These are phyloP conservation scores for Deladenus siricidicola DNA, from an alignment of 2,888 invertebrate genomes.

Conservation along the genomic window DNA sequence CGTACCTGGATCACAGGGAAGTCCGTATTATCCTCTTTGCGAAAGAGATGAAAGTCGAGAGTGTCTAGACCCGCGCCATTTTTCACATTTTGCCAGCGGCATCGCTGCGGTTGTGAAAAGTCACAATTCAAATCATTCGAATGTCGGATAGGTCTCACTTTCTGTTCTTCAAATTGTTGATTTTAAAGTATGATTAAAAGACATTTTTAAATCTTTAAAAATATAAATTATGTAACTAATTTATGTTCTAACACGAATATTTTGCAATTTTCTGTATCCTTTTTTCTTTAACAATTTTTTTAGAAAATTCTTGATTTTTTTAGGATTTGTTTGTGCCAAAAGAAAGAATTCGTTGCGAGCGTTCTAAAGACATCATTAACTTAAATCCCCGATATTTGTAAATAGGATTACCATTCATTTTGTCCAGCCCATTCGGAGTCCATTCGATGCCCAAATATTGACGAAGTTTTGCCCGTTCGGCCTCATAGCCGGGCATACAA, in stretches of 20 bases:
- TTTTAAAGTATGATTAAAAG: slow-evolving; percentile 8
- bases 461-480: slow-evolving; percentile 44
- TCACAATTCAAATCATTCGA: slow-evolving; percentile 47
- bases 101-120: slow-evolving; percentile 39
- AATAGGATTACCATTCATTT: slow-evolving; percentile 36
- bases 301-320: too few relatives aligned
- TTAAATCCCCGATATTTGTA: too few relatives aligned
- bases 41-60: slow-evolving; percentile 47
- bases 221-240: too few relatives aligned
- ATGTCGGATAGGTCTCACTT: slow-evolving; percentile 35
- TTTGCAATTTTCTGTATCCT: too few relatives aligned
- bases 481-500: slow-evolving; percentile 51
- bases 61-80: slow-evolving; percentile 23
- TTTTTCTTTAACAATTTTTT: too few relatives aligned
- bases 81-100: slow-evolving; percentile 47
- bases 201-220: background rate
- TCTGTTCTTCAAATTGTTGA: slow-evolving; percentile 19
- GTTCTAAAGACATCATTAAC: too few relatives aligned
- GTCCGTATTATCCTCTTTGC: slow-evolving; percentile 47
- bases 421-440: slow-evolving; percentile 42
- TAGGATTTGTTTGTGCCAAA: too few relatives aligned
- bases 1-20: slow-evolving; percentile 46
- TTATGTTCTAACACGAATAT: too few relatives aligned
- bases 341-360: too few relatives aligned
- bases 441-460: slow-evolving; percentile 52